Percentiles rank a stretch among this genome's conserved stretches.
Conservation (phyloP, 2,888 invertebrate genomes). For the Drosophila antonietae region DNA sequence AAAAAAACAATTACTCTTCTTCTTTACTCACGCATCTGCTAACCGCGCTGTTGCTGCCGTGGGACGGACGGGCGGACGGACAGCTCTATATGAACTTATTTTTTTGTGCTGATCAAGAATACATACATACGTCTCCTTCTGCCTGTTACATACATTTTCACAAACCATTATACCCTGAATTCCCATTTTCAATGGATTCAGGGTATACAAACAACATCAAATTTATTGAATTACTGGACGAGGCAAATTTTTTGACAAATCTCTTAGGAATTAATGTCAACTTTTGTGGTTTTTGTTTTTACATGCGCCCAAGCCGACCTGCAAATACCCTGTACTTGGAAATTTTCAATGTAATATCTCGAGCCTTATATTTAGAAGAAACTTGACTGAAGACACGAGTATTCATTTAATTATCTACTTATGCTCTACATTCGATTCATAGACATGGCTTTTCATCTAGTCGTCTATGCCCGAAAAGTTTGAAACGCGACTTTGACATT, state of each 20-base stretch:
- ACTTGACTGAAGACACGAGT: neutral
- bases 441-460: neutral
- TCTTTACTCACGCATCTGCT: no score
- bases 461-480: slow-evolving; percentile 12
- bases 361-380: no score
- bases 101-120: no score
- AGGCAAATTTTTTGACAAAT: slow-evolving; percentile 65
- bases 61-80: no score
- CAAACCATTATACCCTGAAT: no score
- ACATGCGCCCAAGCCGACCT: neutral
- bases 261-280: slow-evolving; percentile 47
- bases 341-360: neutral
- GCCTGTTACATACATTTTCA: no score
- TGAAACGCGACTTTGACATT: slow-evolving; percentile 61
- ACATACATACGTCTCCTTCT: no score
- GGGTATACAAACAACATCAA: slow-evolving; percentile 6
- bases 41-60: no score
- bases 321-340: slow-evolving; percentile 15
- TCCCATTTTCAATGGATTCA: no score
- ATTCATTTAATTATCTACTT: no score
- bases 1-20: neutral
- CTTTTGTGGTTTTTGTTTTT: slow-evolving; percentile 8
- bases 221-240: slow-evolving; percentile 49
- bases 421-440: neutral
- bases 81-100: no score